Evolutionary conservation across 2,797 vertebrate genomes (phyloP).

Genomic region (Peromyscus eremicus): DNA sequence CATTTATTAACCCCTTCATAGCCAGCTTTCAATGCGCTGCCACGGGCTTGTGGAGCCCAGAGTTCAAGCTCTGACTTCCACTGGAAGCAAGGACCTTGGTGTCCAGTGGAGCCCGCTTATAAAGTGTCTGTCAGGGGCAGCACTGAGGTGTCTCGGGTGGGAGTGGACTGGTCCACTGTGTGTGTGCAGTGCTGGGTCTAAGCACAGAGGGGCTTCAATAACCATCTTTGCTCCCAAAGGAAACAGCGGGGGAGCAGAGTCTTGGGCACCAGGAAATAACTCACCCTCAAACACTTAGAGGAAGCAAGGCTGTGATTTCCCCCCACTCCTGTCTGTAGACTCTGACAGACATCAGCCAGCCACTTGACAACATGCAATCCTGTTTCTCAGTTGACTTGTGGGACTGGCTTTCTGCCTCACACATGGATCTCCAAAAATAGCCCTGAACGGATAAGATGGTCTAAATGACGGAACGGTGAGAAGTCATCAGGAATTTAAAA

Average conservation of each 20-base stretch:
- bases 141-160: not conserved
- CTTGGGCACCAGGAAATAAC: constrained; percentile 10
- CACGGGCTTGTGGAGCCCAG: not conserved
- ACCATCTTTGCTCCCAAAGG: constrained; percentile 16
- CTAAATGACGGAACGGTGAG: constrained; percentile 3
- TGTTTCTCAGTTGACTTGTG: not conserved
- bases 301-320: constrained; percentile 58
- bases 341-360: constrained; percentile 48
- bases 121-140: not conserved
- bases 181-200: not conserved
- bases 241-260: not conserved
- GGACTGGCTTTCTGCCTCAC: not conserved
- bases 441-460: not conserved
- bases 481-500: not conserved
- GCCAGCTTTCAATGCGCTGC: not conserved
- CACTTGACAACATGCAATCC: constrained; percentile 35
- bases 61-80: not conserved
- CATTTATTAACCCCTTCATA: constrained; percentile 6
- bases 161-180: not conserved
- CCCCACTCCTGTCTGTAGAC: constrained; percentile 18
- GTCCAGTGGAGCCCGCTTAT: not conserved
- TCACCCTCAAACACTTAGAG: constrained; percentile 36
- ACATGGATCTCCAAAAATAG: not conserved
- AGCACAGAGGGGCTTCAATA: constrained; percentile 55
- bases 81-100: constrained; percentile 20